Conservation (phyloP, 2,888 invertebrate genomes). For the Boloria euphrosyne region DNA sequence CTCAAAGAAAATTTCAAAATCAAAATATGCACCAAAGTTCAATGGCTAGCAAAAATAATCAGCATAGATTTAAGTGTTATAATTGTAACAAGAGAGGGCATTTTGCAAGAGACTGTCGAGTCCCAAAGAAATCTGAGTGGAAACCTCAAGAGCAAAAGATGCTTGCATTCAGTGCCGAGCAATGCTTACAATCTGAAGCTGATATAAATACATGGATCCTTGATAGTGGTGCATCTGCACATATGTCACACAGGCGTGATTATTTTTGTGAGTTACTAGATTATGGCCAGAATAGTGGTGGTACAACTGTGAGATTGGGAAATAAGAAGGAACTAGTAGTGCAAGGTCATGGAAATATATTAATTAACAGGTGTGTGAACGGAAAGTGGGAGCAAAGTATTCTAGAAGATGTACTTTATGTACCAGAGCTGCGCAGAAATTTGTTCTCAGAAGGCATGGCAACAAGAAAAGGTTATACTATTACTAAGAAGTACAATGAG, state of each 20-base stretch:
- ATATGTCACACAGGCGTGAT: slow-evolving; percentile 39
- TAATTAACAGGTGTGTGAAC: slow-evolving; percentile 44
- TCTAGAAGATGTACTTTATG: slow-evolving; percentile 39
- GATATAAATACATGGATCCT: slow-evolving; percentile 29
- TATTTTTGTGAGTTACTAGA: neutral
- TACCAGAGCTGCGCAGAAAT: slow-evolving; percentile 34
- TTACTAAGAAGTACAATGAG: slow-evolving; percentile 8
- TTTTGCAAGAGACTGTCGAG: slow-evolving; percentile 44
- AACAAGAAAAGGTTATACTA: slow-evolving; percentile 20
- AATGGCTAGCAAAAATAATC: no score
- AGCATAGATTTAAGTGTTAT: slow-evolving; percentile 42
- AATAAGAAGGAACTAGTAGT: slow-evolving; percentile 41
- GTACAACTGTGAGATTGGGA: slow-evolving; percentile 39
- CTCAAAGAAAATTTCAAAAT: slow-evolving; percentile 18
- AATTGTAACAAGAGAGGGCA: slow-evolving; percentile 45
- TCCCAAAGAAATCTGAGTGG: slow-evolving; percentile 28
- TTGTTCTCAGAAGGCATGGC: slow-evolving; percentile 37
- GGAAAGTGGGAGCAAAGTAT: slow-evolving; percentile 41
- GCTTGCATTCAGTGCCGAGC: slow-evolving; percentile 41
- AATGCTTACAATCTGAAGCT: neutral
- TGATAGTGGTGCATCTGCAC: slow-evolving; percentile 46
- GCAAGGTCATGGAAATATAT: slow-evolving; percentile 41
- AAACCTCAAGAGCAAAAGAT: slow-evolving; percentile 37
- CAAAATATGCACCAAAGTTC: slow-evolving; percentile 23
- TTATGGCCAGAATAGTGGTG: neutral